Evolutionary conservation across 2,797 vertebrate species (phyloP), one percentile per base, ranked within the genome.

Genomic region (Tamandua tetradactyla): DNA sequence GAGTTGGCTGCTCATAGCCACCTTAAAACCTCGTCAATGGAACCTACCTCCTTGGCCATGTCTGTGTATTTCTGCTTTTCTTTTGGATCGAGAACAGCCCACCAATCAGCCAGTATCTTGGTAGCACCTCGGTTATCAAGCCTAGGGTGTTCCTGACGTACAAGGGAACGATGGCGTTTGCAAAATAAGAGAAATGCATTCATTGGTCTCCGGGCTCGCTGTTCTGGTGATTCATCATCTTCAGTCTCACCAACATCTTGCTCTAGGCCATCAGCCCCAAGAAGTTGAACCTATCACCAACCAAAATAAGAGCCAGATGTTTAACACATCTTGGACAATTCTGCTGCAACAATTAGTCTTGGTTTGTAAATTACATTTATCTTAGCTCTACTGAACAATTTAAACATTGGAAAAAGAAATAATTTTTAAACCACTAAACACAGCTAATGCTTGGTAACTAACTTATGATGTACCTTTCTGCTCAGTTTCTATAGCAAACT

Each of bases 61-160:
- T 99, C 99, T 44, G 99, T 99, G 97, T 99, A 99, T 97, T 99
- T 99, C 98, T 99, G 99, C 97, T 99, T 99, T 98, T 99, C 99
- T 96, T 99, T 99, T 96, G 99, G 99, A 95, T 99, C 99, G 95
- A 99, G 98, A 98, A 99, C 99, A 37, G 99, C 99, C 99, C 99
- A 99, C 99, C 99, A 99, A 97, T 99, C 99, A 8, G 99, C 99
- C 98, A 99, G 98, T 97, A 99, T 99, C 98, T 99, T 99, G 93
- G 99, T 99, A 97, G 99, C 99, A 79, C 99, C 99, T 47, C 99
- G 99, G 97, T 99, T 99, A 98, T 99, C 99, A 91, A 99, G 98
- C 90, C 99, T 99, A 49, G 99, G 99, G 96, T 99, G 99, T 93
- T 99, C 99, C 97, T 99, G 99, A 35, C 99, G 98, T 91, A 99